Evolutionary conservation across 2,113 vertebrate genomes (phyloP).

Genomic region (Callospermophilus lateralis): DNA sequence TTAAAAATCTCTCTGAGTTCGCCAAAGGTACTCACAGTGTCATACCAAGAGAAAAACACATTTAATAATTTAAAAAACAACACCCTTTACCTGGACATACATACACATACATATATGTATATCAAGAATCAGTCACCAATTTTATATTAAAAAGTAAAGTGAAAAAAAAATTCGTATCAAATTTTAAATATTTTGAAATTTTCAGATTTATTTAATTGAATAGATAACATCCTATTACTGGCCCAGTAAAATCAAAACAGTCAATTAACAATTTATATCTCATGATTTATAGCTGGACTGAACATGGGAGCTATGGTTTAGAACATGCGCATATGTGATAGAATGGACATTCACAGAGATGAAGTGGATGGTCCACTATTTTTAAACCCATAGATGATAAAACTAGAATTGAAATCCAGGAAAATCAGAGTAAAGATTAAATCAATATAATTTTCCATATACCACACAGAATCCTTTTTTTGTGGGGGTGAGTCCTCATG

Average conservation of each 20-base stretch:
- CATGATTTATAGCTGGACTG: not conserved
- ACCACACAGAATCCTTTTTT: not conserved
- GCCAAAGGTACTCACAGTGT: not conserved
- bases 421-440: not conserved
- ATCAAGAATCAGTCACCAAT: not conserved
- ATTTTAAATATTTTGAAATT: slow-evolving; percentile 35
- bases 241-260: not conserved
- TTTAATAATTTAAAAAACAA: not conserved
- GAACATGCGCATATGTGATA: not conserved
- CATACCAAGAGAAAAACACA: not conserved
- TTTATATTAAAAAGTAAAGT: not conserved
- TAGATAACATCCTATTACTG: not conserved
- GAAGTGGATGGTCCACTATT: not conserved
- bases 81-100: not conserved
- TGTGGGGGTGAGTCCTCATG: not conserved
- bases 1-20: not conserved
- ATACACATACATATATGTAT: not conserved
- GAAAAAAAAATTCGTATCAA: not conserved
- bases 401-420: not conserved
- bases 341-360: not conserved
- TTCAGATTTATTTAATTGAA: not conserved
- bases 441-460: not conserved
- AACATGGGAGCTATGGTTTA: not conserved
- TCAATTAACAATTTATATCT: not conserved
- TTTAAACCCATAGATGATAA: not conserved